Conservation (phyloP, 2,113 vertebrate genomes). For the Amazona guildingii region DNA sequence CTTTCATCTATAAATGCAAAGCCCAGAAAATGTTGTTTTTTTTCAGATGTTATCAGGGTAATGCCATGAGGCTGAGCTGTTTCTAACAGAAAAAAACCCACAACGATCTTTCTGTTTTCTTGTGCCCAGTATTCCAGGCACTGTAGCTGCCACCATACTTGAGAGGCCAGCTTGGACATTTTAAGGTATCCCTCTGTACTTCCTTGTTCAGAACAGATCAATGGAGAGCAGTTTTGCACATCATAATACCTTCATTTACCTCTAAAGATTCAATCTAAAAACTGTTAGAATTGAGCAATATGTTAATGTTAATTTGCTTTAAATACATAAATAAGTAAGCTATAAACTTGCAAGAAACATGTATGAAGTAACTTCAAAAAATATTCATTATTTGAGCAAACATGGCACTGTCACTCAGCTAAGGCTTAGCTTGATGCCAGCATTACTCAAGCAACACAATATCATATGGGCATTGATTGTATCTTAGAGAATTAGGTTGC, state of each 20-base stretch:
- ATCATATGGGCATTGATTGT: not conserved
- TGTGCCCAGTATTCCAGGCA: not conserved
- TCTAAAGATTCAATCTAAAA: not conserved
- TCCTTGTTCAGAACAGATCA: not conserved
- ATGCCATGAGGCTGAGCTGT: not conserved
- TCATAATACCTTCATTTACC: not conserved
- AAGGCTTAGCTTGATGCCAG: not conserved
- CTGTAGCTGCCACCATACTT: not conserved
- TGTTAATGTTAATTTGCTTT: not conserved
- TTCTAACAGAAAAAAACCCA: not conserved
- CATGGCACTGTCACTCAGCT: not conserved
- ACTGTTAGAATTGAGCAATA: not conserved
- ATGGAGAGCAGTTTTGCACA: not conserved
- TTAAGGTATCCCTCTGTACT: not conserved
- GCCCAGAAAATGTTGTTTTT: not conserved
- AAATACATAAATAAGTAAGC: not conserved
- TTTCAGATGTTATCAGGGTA: not conserved
- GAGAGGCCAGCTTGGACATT: not conserved
- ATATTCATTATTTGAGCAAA: not conserved
- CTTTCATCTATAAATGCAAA: not conserved
- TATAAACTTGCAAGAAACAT: not conserved
- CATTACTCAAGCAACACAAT: not conserved
- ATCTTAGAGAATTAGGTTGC: constrained; percentile 15
- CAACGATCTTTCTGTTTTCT: not conserved
- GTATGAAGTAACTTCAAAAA: not conserved